Evolutionary conservation across 2,888 invertebrate genomes (phyloP).

Genomic region (Mythimna albipuncta): DNA sequence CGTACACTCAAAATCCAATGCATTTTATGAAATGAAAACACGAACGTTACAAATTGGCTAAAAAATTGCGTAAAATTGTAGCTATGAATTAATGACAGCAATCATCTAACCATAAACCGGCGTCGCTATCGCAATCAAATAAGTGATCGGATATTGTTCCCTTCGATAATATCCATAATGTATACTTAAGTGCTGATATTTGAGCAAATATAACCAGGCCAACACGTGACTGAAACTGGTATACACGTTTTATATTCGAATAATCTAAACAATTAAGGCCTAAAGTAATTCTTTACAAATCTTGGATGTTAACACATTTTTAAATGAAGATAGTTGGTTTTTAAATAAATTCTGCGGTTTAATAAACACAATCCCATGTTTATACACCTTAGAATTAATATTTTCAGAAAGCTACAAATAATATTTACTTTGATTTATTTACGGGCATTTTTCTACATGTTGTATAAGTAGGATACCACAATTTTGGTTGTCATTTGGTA

Average conservation of each 20-base stretch:
- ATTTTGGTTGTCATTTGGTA: neutral
- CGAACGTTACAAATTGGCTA: neutral
- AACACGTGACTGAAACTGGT: constrained; percentile 7
- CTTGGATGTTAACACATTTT: neutral
- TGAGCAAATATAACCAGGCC: constrained; percentile 34
- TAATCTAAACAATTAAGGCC: neutral
- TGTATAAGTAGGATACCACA: neutral
- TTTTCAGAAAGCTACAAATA: neutral
- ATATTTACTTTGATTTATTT: neutral
- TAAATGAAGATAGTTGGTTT: no score
- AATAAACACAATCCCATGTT: neutral
- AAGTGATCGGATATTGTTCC: constrained; percentile 64
- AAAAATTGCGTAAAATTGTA: constrained; percentile 19
- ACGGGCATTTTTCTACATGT: neutral
- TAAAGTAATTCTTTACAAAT: neutral
- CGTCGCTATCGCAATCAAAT: constrained; percentile 59
- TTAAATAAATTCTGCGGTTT: neutral
- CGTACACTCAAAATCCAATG: neutral
- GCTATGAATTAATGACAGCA: constrained; percentile 25
- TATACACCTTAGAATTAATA: neutral
- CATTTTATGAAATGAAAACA: neutral
- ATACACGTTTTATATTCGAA: neutral
- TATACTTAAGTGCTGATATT: constrained; percentile 41
- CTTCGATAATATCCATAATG: constrained; percentile 47
- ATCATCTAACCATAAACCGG: constrained; percentile 55